Percentiles rank a stretch among this genome's conserved stretches.
These are phyloP conservation scores for Drosophila tanythrix DNA, from an alignment of 2,888 invertebrate species.

Conservation along the genomic window DNA sequence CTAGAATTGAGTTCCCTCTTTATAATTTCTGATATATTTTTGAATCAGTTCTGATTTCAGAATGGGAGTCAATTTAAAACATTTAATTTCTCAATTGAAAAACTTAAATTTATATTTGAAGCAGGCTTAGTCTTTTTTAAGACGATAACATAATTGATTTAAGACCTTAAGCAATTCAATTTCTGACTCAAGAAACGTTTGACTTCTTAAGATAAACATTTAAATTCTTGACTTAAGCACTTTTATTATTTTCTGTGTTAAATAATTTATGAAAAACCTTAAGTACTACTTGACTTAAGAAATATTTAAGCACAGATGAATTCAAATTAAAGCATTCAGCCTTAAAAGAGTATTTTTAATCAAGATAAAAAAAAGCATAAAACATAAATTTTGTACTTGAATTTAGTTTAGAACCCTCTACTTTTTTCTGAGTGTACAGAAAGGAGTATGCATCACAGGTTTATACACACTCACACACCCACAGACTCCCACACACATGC, in stretches of 20 bases:
- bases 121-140: background rate
- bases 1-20: background rate
- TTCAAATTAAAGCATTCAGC: fast-evolving
- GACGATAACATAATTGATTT: background rate
- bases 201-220: background rate
- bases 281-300: background rate
- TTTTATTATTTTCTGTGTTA: background rate
- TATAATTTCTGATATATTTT: background rate
- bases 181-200: background rate
- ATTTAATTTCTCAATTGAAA: background rate
- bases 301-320: background rate
- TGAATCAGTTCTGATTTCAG: background rate
- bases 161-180: no score
- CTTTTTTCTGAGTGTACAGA: background rate
- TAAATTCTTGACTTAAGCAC: no score
- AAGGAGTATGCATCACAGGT: background rate
- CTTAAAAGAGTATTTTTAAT: background rate
- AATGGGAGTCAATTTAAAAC: background rate
- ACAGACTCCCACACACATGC: slow-evolving; percentile 1
- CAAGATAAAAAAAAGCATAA: background rate
- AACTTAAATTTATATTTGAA: background rate
- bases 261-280: no score
- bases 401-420: background rate
- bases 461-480: slow-evolving; percentile 9
- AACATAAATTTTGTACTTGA: background rate